Evolutionary conservation across 2,888 invertebrate species (phyloP).

Genomic region (Hypolimnas misippus): DNA sequence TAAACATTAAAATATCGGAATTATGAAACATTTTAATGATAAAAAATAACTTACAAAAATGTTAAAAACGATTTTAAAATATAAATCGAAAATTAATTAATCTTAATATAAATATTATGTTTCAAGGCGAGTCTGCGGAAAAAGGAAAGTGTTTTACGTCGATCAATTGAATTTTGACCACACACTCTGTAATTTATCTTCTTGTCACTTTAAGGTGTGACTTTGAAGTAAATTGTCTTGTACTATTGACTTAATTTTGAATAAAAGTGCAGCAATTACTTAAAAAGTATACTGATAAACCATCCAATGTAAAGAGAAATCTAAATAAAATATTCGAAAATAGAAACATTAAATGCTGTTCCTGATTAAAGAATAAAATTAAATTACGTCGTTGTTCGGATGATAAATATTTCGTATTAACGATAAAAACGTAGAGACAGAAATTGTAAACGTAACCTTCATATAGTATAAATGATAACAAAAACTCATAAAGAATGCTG

Average conservation of each 20-base stretch:
- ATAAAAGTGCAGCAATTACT: no score
- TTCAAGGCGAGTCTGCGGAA: constrained; percentile 1
- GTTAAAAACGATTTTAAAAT: background rate
- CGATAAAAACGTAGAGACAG: no score
- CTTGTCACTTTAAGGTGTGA: constrained; percentile 27
- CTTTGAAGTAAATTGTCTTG: constrained; percentile 6
- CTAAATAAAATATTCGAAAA: no score
- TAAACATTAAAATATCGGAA: background rate
- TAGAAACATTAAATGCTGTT: no score
- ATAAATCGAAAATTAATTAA: background rate
- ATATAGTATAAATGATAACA: background rate
- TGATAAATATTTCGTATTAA: no score
- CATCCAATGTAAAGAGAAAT: no score
- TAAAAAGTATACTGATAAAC: no score
- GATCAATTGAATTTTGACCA: constrained; percentile 22
- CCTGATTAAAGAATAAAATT: background rate
- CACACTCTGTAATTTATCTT: constrained; percentile 30
- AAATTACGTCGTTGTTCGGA: no score
- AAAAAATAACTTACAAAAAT: background rate
- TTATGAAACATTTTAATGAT: background rate
- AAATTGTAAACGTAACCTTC: background rate
- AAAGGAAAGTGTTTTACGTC: constrained; percentile 26
- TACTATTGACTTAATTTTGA: background rate
- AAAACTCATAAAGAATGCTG: no score
- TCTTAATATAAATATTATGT: background rate